Evolutionary conservation across 2,797 vertebrate genomes (phyloP).

Genomic region (Silurus aristotelis): DNA sequence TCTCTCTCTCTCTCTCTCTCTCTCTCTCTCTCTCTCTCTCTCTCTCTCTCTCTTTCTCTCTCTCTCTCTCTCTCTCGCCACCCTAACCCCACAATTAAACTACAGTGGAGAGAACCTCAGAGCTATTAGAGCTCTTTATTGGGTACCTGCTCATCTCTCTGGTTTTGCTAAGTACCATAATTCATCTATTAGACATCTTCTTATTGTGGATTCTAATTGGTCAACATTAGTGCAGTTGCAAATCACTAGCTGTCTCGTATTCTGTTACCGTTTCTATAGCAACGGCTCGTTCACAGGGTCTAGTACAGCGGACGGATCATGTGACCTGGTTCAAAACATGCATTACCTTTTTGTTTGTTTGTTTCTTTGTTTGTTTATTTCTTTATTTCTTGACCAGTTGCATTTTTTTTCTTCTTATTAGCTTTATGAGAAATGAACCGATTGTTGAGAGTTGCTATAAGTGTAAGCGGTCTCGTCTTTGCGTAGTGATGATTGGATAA

Average conservation of each 20-base stretch:
- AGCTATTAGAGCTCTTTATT: not conserved
- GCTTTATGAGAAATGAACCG: too few species aligned
- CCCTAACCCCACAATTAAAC: not conserved
- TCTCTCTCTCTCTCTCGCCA: too few species aligned
- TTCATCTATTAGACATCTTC: not conserved
- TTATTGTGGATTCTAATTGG: not conserved
- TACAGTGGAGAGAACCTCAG: not conserved
- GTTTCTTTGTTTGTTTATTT: too few species aligned
- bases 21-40: conserved; percentile 2
- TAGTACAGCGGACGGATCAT: not conserved
- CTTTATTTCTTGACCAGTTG: too few species aligned
- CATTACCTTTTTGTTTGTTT: too few species aligned
- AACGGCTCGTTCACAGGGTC: not conserved
- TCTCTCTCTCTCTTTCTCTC: too few species aligned
- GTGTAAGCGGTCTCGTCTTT: too few species aligned
- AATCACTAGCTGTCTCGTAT: not conserved
- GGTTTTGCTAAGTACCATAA: not conserved
- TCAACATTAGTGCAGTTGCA: not conserved
- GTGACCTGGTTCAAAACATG: not conserved
- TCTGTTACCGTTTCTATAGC: not conserved
- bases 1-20: too few species aligned
- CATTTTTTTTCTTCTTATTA: too few species aligned
- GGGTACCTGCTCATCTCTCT: not conserved
- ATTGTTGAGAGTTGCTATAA: too few species aligned
- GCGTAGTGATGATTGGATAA: too few species aligned